Percentiles rank a stretch among this genome's conserved stretches.
These are phyloP conservation scores for Pristis pectinata DNA, from an alignment of 2,797 vertebrate species.

Conservation along the genomic window DNA sequence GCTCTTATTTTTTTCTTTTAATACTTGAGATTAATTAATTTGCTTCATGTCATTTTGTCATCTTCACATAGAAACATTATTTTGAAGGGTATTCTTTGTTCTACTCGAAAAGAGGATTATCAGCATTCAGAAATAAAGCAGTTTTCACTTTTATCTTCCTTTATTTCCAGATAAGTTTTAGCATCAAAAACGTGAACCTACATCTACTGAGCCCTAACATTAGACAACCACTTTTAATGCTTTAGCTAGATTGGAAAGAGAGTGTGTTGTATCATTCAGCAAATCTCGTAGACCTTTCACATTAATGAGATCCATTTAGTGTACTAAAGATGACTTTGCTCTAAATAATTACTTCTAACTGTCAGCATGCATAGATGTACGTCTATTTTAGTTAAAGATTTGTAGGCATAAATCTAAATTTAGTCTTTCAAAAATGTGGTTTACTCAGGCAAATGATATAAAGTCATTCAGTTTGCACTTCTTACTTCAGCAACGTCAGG, in stretches of 20 bases:
- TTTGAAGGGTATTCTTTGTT: background rate
- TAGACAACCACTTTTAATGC: background rate
- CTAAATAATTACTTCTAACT: background rate
- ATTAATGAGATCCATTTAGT: background rate
- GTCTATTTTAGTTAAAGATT: slow-evolving; percentile 5
- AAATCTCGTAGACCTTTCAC: background rate
- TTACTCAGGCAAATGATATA: background rate
- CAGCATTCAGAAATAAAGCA: background rate
- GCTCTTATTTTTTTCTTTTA: background rate
- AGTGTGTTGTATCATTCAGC: background rate
- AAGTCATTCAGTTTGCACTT: background rate
- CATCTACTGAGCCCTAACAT: background rate
- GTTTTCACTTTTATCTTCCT: background rate
- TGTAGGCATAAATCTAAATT: background rate
- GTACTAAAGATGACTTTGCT: background rate
- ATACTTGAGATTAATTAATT: background rate
- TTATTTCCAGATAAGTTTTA: background rate
- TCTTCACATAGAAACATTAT: background rate
- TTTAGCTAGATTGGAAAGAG: background rate
- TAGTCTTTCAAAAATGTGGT: background rate
- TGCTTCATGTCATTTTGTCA: background rate
- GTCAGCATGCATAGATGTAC: background rate
- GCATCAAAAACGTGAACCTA: background rate
- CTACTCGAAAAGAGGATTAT: background rate
- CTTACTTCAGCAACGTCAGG: background rate